Base-by-base conservation (phyloP, 2,113 vertebrate species). In the Aegotheles bennettii region DNA sequence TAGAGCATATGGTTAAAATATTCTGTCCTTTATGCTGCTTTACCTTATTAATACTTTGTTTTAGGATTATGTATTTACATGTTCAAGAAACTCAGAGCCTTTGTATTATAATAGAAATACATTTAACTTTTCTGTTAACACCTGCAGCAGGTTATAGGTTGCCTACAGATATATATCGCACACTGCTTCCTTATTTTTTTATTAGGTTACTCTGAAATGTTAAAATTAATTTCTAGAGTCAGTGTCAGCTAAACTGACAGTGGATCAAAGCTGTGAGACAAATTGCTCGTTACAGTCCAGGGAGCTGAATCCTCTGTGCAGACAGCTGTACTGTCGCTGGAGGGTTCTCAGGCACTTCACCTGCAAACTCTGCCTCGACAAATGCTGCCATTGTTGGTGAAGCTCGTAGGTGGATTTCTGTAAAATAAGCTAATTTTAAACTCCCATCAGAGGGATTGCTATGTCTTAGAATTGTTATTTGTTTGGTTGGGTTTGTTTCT, bases 231-330 rank as follows among this genome's bases (percentile, higher is more conserved):
- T 95, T 84, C 83, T 24, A 5, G 80, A 95, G 95, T 93, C 60
- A n/a, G 64, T 96, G 97, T 96, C 95, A 96, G 87, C 71, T 90
- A 73, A 68, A 91, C 74, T 93, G 96, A 98, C 97, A 92, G 87
- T 59, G 61, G 93, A 98, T 98, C 96, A 96, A 95, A 96, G 88
- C 96, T 93, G 60, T 87, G 83, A 97, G 95, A 97, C 96, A 97
- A 97, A 97, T 97, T 95, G 96, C 93, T 98, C 95, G 83, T 97
- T 96, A 95, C 96, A 95, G 95, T 93, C 97, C 86, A 95, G 95
- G 79, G 97, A 97, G 89, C 94, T 68, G 42, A 95, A 84, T 95
- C 87, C 33, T 38, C 83, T 77, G 67, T 92, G 82, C 70, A 97
- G 93, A 97, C 89, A 87, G 90, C 87, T 71, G 11, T 71, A 65